Percentiles rank a stretch among this genome's conserved stretches.
These are phyloP conservation scores for Ciconia stormi DNA, from an alignment of 2,113 vertebrate genomes.

Conservation along the genomic window DNA sequence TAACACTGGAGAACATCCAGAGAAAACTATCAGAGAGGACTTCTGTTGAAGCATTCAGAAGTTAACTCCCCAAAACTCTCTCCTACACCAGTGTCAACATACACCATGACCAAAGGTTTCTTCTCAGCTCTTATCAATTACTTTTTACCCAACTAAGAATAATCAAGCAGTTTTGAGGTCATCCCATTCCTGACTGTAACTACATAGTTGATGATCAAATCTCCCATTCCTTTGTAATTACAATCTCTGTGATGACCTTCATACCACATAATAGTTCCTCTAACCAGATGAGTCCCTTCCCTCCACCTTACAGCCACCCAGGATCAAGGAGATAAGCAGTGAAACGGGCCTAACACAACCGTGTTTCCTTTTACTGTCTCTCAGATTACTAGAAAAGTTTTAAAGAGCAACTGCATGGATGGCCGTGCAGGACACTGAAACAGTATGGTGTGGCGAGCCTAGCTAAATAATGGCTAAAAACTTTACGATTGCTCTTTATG, in stretches of 20 bases:
- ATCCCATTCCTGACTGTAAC: background rate
- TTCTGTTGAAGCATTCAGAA: background rate
- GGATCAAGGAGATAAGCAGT: background rate
- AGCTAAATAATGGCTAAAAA: background rate
- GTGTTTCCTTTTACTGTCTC: background rate
- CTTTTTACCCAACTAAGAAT: background rate
- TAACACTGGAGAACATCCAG: background rate
- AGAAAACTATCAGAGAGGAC: background rate
- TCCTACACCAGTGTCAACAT: background rate
- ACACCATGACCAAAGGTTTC: background rate
- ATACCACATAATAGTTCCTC: background rate
- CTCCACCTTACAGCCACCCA: background rate
- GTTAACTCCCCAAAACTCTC: background rate
- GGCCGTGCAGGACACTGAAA: background rate
- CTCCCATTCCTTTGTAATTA: background rate
- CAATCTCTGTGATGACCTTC: background rate
- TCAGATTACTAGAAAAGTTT: background rate
- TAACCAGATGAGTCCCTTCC: background rate
- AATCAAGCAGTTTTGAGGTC: background rate
- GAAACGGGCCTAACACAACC: background rate
- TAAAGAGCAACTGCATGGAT: background rate
- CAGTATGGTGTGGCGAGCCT: background rate
- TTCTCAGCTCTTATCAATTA: background rate
- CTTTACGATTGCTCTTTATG: background rate
- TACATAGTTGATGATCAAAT: background rate